Percentiles rank a stretch among this genome's conserved stretches.
Conservation (phyloP, 2,888 invertebrate species). For the Tipula vernalis region DNA sequence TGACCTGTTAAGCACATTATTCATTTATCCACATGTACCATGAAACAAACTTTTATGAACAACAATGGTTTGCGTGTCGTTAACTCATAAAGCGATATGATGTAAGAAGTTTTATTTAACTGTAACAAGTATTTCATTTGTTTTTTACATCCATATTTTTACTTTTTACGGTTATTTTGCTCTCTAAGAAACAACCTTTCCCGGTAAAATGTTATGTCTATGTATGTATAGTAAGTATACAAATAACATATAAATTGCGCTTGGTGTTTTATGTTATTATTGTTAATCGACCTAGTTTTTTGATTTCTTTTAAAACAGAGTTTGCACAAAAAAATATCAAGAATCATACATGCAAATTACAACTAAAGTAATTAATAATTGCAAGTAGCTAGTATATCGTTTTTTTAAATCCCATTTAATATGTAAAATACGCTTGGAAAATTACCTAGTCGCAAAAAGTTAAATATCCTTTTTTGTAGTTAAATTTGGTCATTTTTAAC, state of each 20-base stretch:
- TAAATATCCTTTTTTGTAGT: neutral
- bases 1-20: neutral
- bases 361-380: neutral
- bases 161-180: neutral
- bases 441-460: neutral
- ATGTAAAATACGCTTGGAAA: neutral
- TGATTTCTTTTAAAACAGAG: neutral
- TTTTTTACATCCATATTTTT: neutral
- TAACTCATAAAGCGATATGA: neutral
- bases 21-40: neutral
- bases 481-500: neutral
- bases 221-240: neutral
- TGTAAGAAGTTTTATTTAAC: neutral
- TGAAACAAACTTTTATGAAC: neutral
- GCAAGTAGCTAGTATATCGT: too few species aligned
- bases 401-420: neutral
- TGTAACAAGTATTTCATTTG: constrained; percentile 4
- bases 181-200: neutral
- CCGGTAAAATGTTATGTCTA: neutral
- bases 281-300: neutral
- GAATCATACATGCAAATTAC: neutral
- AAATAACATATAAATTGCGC: neutral
- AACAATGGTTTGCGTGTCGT: neutral
- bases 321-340: neutral
- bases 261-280: neutral